These are phyloP conservation scores for Sebastes oblongus DNA, from an alignment of 2,797 vertebrate genomes.

Conservation along the genomic window DNA sequence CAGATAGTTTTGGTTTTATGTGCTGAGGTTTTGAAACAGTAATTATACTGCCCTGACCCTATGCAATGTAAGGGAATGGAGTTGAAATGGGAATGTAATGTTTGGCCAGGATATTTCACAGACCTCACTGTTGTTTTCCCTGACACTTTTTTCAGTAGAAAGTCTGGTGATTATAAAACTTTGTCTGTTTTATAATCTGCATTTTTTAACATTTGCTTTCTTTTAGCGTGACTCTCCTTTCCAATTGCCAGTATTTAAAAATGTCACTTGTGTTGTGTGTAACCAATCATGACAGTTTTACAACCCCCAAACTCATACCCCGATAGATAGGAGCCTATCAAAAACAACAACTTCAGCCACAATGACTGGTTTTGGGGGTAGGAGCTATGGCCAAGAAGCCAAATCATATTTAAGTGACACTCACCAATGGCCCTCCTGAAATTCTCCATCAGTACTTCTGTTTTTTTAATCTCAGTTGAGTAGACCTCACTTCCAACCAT, in stretches of 20 bases:
- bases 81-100: not conserved
- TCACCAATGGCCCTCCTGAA: slow-evolving; percentile 97
- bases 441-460: slow-evolving; percentile 99
- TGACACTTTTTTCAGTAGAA: not conserved
- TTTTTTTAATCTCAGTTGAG: slow-evolving; percentile 99
- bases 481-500: slow-evolving; percentile 99
- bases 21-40: not conserved
- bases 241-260: not conserved
- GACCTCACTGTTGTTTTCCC: not conserved
- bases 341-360: not conserved
- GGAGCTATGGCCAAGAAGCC: not conserved
- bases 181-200: not conserved
- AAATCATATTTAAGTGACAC: slow-evolving; percentile 37
- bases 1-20: not conserved
- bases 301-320: not conserved
- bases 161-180: not conserved
- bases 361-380: not conserved
- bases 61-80: not conserved
- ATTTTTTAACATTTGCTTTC: not conserved
- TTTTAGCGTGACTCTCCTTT: not conserved
- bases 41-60: not conserved
- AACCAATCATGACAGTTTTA: not conserved
- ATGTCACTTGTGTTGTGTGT: not conserved
- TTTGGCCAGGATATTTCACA: not conserved
- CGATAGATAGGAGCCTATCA: not conserved